phyloP scores from a whole-genome alignment of 2,113 vertebrate species.

The Pimephales promelas region DNA sequence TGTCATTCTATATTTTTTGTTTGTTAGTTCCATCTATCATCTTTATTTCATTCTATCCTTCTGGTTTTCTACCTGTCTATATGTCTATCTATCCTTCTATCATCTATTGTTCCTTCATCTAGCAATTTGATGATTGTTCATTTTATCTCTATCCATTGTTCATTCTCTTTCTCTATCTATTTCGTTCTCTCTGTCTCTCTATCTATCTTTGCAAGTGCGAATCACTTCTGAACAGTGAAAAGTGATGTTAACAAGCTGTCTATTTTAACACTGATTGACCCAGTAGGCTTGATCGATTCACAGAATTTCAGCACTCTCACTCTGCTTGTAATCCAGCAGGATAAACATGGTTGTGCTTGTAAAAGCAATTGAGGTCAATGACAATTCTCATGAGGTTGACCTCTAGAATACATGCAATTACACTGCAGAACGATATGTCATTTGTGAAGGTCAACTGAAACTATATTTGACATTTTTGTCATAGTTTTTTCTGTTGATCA shows the following conservation, averaged over 20 bases:
- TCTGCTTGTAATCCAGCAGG: slow-evolving; percentile 60
- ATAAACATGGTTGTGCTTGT: slow-evolving; percentile 61
- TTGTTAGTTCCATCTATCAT: neutral
- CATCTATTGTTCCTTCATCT: neutral
- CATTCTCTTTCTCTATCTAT: neutral
- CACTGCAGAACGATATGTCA: slow-evolving; percentile 43
- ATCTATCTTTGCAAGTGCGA: slow-evolving; percentile 28
- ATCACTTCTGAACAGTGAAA: slow-evolving; percentile 53
- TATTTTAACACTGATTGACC: slow-evolving; percentile 45
- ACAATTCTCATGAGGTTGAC: slow-evolving; percentile 59
- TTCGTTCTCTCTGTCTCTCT: neutral
- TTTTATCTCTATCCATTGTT: neutral
- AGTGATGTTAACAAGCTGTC: slow-evolving; percentile 41
- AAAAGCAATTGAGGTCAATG: slow-evolving; percentile 59
- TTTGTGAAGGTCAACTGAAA: slow-evolving; percentile 46
- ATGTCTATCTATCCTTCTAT: too few relatives aligned
- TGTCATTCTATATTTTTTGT: neutral
- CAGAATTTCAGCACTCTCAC: slow-evolving; percentile 49
- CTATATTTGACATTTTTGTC: slow-evolving; percentile 2
- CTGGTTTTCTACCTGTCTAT: neutral
- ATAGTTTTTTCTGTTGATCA: neutral
- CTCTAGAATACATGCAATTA: slow-evolving; percentile 52
- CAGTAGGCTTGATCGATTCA: slow-evolving; percentile 42
- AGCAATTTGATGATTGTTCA: neutral
- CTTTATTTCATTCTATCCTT: neutral